A percentile compares a stretch with the other conserved stretches of the same genome.
Conservation (phyloP, 1,140 invertebrate genomes). For the Episyrphus balteatus region DNA sequence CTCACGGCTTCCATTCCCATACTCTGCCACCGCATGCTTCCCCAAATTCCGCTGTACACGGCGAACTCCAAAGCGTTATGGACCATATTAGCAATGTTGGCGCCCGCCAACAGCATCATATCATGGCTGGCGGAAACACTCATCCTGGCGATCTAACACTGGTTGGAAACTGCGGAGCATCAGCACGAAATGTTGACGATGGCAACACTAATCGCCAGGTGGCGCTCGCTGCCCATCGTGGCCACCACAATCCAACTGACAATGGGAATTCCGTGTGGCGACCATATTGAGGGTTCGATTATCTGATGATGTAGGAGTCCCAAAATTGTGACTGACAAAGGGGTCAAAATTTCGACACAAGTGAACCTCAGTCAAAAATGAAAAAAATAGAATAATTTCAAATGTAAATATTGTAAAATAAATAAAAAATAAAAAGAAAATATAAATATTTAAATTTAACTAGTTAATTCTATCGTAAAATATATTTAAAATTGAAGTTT, state of each 20-base stretch:
- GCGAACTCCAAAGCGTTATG: conserved; percentile 57
- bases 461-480: not conserved
- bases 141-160: conserved; percentile 43
- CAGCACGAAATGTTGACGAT: conserved; percentile 47
- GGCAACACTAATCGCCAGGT: conserved; percentile 38
- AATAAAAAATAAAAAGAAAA: not conserved
- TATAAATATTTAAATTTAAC: not conserved
- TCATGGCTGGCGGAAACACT: conserved; percentile 38
- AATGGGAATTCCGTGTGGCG: conserved; percentile 55
- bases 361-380: no score
- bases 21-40: conserved; percentile 49
- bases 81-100: conserved; percentile 54
- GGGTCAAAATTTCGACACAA: no score
- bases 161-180: conserved; percentile 49
- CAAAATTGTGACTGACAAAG: not conserved
- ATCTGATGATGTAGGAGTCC: not conserved
- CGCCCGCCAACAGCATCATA: conserved; percentile 41
- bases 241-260: conserved; percentile 51
- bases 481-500: not conserved
- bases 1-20: conserved; percentile 60
- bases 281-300: conserved; percentile 38
- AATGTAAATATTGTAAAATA: not conserved
- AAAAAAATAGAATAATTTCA: no score
- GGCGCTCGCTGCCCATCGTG: conserved; percentile 44
- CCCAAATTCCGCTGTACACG: conserved; percentile 46